phyloP scores from a whole-genome alignment of 2,888 invertebrate species.

The Smittia sp. region DNA sequence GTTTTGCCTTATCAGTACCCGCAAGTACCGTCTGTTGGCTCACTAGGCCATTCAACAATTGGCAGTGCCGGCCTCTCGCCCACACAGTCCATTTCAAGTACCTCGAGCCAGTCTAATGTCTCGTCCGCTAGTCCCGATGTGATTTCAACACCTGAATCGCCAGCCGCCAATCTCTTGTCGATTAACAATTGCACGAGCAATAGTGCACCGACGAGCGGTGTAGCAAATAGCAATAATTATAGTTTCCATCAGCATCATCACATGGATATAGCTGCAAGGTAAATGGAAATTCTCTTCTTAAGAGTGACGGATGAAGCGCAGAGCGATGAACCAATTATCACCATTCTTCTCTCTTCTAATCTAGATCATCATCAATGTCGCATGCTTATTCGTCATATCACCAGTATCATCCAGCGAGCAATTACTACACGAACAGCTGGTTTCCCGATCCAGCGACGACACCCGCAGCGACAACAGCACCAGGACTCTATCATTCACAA shows the following conservation, averaged over 20 bases:
- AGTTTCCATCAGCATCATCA: slow-evolving; percentile 44
- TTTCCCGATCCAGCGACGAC: slow-evolving; percentile 37
- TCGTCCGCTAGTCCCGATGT: slow-evolving; percentile 35
- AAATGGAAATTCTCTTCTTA: slow-evolving; percentile 26
- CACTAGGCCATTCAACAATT: slow-evolving; percentile 47
- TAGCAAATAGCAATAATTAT: slow-evolving; percentile 25
- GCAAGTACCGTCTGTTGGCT: slow-evolving; percentile 52
- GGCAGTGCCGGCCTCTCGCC: slow-evolving; percentile 52
- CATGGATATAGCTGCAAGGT: slow-evolving; percentile 43
- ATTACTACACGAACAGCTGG: slow-evolving; percentile 32
- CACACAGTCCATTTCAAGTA: slow-evolving; percentile 49
- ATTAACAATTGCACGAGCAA: slow-evolving; percentile 15
- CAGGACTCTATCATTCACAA: slow-evolving; percentile 43
- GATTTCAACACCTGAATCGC: slow-evolving; percentile 31
- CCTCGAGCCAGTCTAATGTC: slow-evolving; percentile 20
- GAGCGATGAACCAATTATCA: slow-evolving; percentile 18
- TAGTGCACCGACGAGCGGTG: slow-evolving; percentile 17
- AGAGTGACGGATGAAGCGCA: neutral
- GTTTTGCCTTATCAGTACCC: slow-evolving; percentile 48
- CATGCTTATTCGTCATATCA: slow-evolving; percentile 47
- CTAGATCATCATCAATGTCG: slow-evolving; percentile 43
- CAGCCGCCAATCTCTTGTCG: neutral
- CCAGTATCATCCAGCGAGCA: slow-evolving; percentile 34
- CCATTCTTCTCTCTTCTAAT: slow-evolving; percentile 6
- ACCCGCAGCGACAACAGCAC: slow-evolving; percentile 1